Conservation (phyloP, 2,113 vertebrate genomes). For the Rhinopomastus cyanomelas region DNA sequence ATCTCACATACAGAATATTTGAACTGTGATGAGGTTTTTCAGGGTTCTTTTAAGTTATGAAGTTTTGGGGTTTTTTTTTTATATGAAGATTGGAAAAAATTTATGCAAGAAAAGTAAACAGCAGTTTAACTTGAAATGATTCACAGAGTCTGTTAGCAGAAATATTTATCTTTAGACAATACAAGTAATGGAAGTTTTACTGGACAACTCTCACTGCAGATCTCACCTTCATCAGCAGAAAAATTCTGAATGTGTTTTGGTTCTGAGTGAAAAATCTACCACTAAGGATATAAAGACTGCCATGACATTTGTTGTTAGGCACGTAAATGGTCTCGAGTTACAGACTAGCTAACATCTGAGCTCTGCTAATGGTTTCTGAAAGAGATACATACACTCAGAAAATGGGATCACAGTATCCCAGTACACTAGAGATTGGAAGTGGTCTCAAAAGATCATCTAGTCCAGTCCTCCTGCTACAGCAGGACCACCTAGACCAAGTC, state of each 20-base stretch:
- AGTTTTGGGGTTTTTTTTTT: neutral
- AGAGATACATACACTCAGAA: conserved; percentile 31
- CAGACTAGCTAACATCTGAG: neutral
- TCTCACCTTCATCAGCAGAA: neutral
- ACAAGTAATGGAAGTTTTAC: neutral
- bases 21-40: neutral
- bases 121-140: too few relatives aligned
- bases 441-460: too few relatives aligned
- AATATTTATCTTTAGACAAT: neutral
- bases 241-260: neutral
- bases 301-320: neutral
- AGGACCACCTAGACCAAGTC: too few relatives aligned
- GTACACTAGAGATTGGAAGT: too few relatives aligned
- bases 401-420: neutral
- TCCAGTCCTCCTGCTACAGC: too few relatives aligned
- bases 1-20: neutral
- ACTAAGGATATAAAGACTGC: neutral
- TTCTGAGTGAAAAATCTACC: neutral
- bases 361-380: conserved; percentile 45
- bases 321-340: conserved; percentile 19
- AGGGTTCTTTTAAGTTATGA: neutral
- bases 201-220: neutral
- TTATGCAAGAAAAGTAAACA: neutral
- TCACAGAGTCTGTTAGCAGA: neutral
- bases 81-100: too few relatives aligned